Evolutionary conservation across 2,797 vertebrate genomes (phyloP).

Genomic region (Mallotus villosus): DNA sequence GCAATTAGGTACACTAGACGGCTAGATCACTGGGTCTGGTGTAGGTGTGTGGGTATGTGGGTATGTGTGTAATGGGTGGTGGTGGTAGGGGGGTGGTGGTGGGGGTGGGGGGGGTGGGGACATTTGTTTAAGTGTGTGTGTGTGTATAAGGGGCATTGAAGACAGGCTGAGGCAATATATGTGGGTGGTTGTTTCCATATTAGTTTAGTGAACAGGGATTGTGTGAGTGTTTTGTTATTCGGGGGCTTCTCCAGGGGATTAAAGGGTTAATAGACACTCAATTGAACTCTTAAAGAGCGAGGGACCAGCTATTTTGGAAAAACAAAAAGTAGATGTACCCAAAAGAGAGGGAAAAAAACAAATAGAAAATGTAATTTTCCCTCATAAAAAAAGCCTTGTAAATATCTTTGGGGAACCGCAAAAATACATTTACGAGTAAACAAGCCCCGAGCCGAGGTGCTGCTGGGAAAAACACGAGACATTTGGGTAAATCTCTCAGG

Average conservation of each 20-base stretch:
- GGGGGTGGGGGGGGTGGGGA: neutral
- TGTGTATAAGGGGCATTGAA: neutral
- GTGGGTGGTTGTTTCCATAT: neutral
- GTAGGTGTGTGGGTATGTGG: slow-evolving; percentile 32
- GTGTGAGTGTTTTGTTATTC: slow-evolving; percentile 19
- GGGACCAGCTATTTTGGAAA: slow-evolving; percentile 42
- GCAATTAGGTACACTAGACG: slow-evolving; percentile 82
- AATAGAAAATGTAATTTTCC: slow-evolving; percentile 16
- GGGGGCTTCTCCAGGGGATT: slow-evolving; percentile 62
- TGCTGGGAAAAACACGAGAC: slow-evolving; percentile 59
- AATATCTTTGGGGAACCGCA: slow-evolving; percentile 62
- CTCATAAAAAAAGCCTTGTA: slow-evolving; percentile 16
- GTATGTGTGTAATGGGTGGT: slow-evolving; percentile 18
- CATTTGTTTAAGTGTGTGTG: neutral
- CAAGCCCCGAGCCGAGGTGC: slow-evolving; percentile 71
- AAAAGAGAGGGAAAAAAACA: neutral
- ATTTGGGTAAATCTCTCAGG: slow-evolving; percentile 78
- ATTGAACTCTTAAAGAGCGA: slow-evolving; percentile 62
- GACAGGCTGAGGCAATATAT: too few relatives aligned
- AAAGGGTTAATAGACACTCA: slow-evolving; percentile 68
- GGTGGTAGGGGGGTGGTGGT: slow-evolving; percentile 17
- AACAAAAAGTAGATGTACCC: neutral
- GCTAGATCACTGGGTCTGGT: slow-evolving; percentile 71
- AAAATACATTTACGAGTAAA: slow-evolving; percentile 73
- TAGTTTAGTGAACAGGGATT: neutral